A percentile compares a stretch with the other conserved stretches of the same genome.
These are phyloP conservation scores for Datnioides undecimradiatus DNA, from an alignment of 2,113 vertebrate genomes.

Conservation along the genomic window DNA sequence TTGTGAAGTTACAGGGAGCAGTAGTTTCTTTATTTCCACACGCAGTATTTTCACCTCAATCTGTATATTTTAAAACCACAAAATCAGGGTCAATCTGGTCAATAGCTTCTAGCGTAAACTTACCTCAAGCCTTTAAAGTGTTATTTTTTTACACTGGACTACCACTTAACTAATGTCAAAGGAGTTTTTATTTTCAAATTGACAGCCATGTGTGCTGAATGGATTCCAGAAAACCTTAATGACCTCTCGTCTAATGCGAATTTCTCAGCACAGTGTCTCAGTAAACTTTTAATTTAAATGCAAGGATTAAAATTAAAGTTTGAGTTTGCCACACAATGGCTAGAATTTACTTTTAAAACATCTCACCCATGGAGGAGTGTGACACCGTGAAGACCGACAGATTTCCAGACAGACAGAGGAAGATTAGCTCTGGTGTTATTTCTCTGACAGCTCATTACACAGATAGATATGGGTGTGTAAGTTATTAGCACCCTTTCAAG, in stretches of 20 bases:
- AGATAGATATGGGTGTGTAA: neutral
- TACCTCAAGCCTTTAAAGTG: conserved; percentile 38
- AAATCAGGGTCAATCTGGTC: conserved; percentile 52
- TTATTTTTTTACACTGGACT: conserved; percentile 43
- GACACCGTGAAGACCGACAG: conserved; percentile 12
- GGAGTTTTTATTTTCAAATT: conserved; percentile 61
- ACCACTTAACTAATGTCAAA: conserved; percentile 52
- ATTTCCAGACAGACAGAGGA: conserved; percentile 5
- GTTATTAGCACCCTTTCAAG: conserved; percentile 2
- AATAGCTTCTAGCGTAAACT: conserved; percentile 25
- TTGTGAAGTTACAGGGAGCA: neutral
- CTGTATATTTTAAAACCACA: conserved; percentile 41
- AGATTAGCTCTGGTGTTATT: conserved; percentile 15
- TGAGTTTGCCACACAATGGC: conserved; percentile 28
- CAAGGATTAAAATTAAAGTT: conserved; percentile 53
- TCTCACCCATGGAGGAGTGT: conserved; percentile 8
- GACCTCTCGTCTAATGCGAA: conserved; percentile 62
- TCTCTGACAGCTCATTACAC: conserved; percentile 10
- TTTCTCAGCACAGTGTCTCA: conserved; percentile 32
- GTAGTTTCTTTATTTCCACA: conserved; percentile 26
- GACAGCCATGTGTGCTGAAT: conserved; percentile 28
- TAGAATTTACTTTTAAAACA: conserved; percentile 39
- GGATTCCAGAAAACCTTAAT: conserved; percentile 53
- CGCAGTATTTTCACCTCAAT: conserved; percentile 42
- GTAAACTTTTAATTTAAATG: conserved; percentile 66